Conservation (phyloP, 2,113 vertebrate species). For the Apistogramma diplotaenia region DNA sequence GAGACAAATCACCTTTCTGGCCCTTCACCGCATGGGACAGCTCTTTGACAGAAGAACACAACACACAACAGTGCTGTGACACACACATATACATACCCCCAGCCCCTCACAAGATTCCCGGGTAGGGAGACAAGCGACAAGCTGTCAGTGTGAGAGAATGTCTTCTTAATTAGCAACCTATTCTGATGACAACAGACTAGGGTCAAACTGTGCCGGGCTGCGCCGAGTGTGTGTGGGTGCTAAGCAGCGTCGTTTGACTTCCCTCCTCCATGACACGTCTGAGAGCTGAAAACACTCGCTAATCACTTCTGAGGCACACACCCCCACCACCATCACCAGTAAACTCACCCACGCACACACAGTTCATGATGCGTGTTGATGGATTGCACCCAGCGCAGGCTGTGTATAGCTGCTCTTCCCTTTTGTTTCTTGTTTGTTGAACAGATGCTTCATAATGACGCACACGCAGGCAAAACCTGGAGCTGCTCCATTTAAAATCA, state of each 20-base stretch:
- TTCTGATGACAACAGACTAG: conserved; percentile 57
- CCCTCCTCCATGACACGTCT: conserved; percentile 45
- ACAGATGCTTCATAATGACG: conserved; percentile 57
- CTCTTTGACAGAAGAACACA: conserved; percentile 40
- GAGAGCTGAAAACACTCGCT: conserved; percentile 50
- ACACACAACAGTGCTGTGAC: conserved; percentile 21
- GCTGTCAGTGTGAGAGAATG: conserved; percentile 37
- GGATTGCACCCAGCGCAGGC: conserved; percentile 34
- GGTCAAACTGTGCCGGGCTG: conserved; percentile 59
- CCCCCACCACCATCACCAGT: neutral
- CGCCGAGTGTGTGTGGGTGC: conserved; percentile 25
- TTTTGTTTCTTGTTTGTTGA: conserved; percentile 53
- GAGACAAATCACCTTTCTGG: conserved; percentile 49
- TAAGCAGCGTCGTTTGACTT: conserved; percentile 41
- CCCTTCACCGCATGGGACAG: conserved; percentile 29
- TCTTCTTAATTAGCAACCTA: conserved; percentile 58
- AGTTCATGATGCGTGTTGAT: conserved; percentile 38
- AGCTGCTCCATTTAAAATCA: conserved; percentile 32
- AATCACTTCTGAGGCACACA: conserved; percentile 46
- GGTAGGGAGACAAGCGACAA: conserved; percentile 28
- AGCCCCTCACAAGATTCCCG: conserved; percentile 24
- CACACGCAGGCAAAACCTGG: conserved; percentile 20
- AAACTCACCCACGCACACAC: conserved; percentile 1
- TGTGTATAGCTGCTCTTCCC: neutral
- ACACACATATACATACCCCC: conserved; percentile 15